Evolutionary conservation across 1,140 invertebrate genomes (phyloP), one percentile per base, ranked within the genome.

Genomic region (Arion vulgaris): DNA sequence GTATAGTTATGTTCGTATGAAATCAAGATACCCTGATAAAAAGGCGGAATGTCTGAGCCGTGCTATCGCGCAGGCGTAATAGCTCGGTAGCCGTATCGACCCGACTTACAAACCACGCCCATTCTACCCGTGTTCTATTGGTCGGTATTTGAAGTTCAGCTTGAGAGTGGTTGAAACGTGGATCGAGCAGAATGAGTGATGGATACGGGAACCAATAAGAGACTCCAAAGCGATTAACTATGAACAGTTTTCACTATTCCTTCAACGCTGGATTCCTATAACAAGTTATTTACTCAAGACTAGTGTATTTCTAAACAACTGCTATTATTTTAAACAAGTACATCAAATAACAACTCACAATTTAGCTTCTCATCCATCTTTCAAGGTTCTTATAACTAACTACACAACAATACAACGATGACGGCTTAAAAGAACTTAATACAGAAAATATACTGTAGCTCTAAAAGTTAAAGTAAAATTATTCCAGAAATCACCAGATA

Each of bases 1-100:
- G 41, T 23, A 49, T 36, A 73, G 23, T 41, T 28, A 39, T 49
- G 17, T 49, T 32, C 36, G 41, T 75, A 75, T 39, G 5, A 49
- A 41, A 32, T 11, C 36, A 28, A 9, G n/a, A 32, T 23, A 53
- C 39, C 39, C 49, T 5, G 39, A 49, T 49, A 76, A 41, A 76
- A 53, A 76, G 49, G 74, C 41, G 38, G 73, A 28, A 15, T 32
- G 38, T 32, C 28, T 28, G 28, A 32, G 57, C 57, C 11, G 13
- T 23, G 62, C 51, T 28, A 26, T 51, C 74, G 74, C 74, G 74
- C 74, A 51, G 32, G 74, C 74, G 74, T 49, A 76, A 2, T 53
- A 51, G 41, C 74, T 53, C 74, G 28, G 26, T 53, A 36, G 34
- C 74, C 45, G 49, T 76, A 76, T 76, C 74, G 74, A 76, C 74